Base-by-base conservation (phyloP, 2,113 vertebrate species). In the Heliornis fulica region DNA sequence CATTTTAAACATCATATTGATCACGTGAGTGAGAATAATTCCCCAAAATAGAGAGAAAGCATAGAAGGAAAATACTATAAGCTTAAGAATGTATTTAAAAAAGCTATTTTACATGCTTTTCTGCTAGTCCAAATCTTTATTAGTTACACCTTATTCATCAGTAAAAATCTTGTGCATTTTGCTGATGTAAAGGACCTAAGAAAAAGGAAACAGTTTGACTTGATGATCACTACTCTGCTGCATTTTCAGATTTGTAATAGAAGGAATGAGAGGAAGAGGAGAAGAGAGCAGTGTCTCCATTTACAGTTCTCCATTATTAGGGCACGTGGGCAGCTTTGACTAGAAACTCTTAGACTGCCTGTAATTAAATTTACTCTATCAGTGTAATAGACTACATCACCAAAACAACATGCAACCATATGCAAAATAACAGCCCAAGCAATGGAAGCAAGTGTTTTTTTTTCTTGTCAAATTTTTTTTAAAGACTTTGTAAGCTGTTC, bases 251-350 rank as follows among this genome's bases (percentile, higher is more conserved):
- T 71, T 34, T 78, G 34, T 22, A 74, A 86, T 21, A 46, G 21
- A 46, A 20, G 45, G 50, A 1, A n/a, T n/a, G 6, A 69, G 16
- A 68, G 7, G 14, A 11, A 46, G 5, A 21, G 43, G 11, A 40
- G 16, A 83, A 5, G 15, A 54, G 1, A 66, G 13, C 8, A 43
- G 26, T 54, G 19, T 11, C 13, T 64, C 7, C 3, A 0, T 32
- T 54, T 76, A 18, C 0, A 1, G 8, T 29, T 82, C 29, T 31
- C 18, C 8, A 3, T 25, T 46, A 43, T 18, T 21, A 56, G 15
- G 38, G 14, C 2, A 2, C 19, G 16, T 16, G 45, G 9, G 32
- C 15, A 64, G 7, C 3, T 88, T 69, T 12, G 18, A 15, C 26
- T 25, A 50, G 48, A 54, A 90, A n/a, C 34, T 40, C 19, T 54